Conservation (phyloP, 1,140 invertebrate genomes). For the Saccostrea echinata region DNA sequence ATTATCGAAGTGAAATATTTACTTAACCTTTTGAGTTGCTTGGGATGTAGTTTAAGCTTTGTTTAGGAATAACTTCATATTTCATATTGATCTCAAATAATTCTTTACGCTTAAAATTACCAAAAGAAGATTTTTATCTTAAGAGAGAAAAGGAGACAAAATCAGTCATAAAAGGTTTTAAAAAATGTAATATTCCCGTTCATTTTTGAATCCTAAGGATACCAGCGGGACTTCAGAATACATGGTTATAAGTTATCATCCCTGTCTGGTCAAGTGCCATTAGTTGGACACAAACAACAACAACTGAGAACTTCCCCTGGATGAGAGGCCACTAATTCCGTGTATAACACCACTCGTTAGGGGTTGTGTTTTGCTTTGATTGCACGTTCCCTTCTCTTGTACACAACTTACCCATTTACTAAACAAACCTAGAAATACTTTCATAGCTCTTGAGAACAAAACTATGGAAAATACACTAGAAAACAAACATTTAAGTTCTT, state of each 20-base stretch:
- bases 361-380: neutral
- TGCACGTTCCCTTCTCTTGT: neutral
- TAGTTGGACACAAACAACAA: neutral
- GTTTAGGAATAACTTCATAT: no score
- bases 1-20: no score
- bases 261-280: conserved; percentile 6
- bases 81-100: no score
- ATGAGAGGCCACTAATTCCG: neutral
- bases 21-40: no score
- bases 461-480: neutral
- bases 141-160: neutral
- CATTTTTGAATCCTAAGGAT: neutral
- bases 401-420: conserved; percentile 25
- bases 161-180: neutral
- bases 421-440: neutral
- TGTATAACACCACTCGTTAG: neutral
- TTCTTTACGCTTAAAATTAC: no score
- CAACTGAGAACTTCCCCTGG: neutral
- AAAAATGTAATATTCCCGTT: neutral
- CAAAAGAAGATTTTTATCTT: neutral
- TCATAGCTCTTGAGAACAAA: neutral
- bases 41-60: no score
- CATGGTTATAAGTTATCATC: neutral
- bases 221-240: neutral
- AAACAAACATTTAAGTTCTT: neutral